Evolutionary conservation across 53 echinoderm and acorn worm genomes (phyloP), one percentile per base, ranked within the genome.

Genomic region (Paelopatides confundens): DNA sequence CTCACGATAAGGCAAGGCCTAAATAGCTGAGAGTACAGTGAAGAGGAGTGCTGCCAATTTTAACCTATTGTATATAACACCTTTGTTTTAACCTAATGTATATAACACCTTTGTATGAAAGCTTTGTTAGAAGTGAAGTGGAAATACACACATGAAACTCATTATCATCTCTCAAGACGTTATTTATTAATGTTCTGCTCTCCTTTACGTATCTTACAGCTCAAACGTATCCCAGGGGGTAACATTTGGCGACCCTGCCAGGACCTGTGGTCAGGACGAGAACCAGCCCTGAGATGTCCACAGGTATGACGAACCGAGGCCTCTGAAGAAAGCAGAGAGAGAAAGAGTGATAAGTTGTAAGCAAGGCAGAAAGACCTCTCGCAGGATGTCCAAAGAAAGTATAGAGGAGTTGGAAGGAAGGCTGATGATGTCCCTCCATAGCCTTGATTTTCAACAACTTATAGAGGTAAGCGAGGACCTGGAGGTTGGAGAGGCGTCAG

Each of bases 201-300:
- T n/a, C n/a, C n/a, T n/a, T n/a, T n/a, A n/a, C n/a, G n/a, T n/a
- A n/a, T n/a, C n/a, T n/a, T n/a, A n/a, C n/a, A n/a, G n/a, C n/a
- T n/a, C n/a, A n/a, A n/a, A n/a, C n/a, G n/a, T n/a, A n/a, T n/a
- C n/a, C n/a, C n/a, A n/a, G n/a, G n/a, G n/a, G n/a, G n/a, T n/a
- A n/a, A n/a, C n/a, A n/a, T n/a, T 66, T 66, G 66, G 66, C 66
- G 31, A 66, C 66, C 66, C 66, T 66, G 34, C 66, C 66, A 66
- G 66, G 66, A 66, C 66, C 66, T 66, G 66, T 66, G 66, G 34
- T 66, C 34, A 15, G 66, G 28, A 28, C 4, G 13, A 4, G 13
- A 0, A 53, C 14, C 21, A 5, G 13, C 4, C 26, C 66, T 28
- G 66, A 28, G 66, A 5, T 66, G 66, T 15, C 33, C 66, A 34